These are phyloP conservation scores for Drosophila buzzatii DNA, from an alignment of 2,888 invertebrate species.

Conservation along the genomic window DNA sequence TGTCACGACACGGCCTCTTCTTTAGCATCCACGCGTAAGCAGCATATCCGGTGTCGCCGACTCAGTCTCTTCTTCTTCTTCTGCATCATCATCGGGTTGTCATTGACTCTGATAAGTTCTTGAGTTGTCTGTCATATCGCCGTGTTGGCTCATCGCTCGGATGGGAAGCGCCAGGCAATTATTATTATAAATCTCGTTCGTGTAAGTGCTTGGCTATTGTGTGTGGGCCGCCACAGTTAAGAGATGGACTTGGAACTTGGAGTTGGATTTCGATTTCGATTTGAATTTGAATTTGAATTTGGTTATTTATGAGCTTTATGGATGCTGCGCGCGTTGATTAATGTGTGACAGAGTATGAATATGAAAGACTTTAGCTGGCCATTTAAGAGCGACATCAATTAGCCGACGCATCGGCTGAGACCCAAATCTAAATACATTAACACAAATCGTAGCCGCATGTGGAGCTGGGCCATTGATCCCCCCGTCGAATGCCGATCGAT, in stretches of 20 bases:
- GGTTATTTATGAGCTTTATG: slow-evolving; percentile 69
- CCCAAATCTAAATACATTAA: slow-evolving; percentile 67
- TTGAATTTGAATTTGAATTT: slow-evolving; percentile 18
- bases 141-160: slow-evolving; percentile 77
- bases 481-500: background rate
- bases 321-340: slow-evolving; percentile 63
- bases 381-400: slow-evolving; percentile 76
- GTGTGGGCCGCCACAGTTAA: slow-evolving; percentile 63
- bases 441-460: slow-evolving; percentile 63
- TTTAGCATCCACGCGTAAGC: background rate
- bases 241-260: slow-evolving; percentile 27
- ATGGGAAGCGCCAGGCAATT: slow-evolving; percentile 69
- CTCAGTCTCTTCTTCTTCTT: slow-evolving; percentile 11
- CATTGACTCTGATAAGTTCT: slow-evolving; percentile 58
- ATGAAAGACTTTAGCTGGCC: slow-evolving; percentile 66
- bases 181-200: slow-evolving; percentile 38
- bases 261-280: slow-evolving; percentile 5
- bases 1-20: slow-evolving; percentile 7
- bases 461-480: slow-evolving; percentile 31
- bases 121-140: slow-evolving; percentile 81
- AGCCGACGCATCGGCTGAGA: slow-evolving; percentile 44
- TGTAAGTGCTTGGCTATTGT: slow-evolving; percentile 44
- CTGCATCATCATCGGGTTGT: slow-evolving; percentile 12
- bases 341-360: slow-evolving; percentile 72
- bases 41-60: slow-evolving; percentile 56